Percentiles rank a stretch among this genome's conserved stretches.
Conservation (phyloP, 1,140 invertebrate species). For the Drosophila subobscura region DNA sequence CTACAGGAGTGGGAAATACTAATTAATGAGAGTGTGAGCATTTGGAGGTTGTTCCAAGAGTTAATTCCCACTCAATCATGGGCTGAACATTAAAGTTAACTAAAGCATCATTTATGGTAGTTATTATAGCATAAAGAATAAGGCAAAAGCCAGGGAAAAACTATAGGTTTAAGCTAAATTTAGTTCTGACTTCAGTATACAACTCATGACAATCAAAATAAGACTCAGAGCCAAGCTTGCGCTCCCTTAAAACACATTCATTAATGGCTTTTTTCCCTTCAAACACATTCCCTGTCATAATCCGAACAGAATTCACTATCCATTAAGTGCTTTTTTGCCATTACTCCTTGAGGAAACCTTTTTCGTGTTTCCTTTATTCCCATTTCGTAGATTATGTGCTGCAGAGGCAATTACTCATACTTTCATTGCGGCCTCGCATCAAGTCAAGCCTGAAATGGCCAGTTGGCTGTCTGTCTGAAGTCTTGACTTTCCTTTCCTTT, state of each 20-base stretch:
- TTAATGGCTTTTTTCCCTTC: background rate
- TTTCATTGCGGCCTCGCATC: constrained; percentile 26
- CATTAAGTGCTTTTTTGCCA: too few species aligned
- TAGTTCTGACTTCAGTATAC: too few species aligned
- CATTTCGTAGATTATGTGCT: constrained; percentile 23
- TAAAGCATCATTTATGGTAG: too few species aligned
- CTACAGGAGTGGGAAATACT: background rate
- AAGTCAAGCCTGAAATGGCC: constrained; percentile 48
- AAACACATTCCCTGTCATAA: background rate
- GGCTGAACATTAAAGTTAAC: too few species aligned
- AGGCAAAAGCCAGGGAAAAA: too few species aligned
- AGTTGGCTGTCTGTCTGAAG: constrained; percentile 22
- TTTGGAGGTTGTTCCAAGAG: background rate
- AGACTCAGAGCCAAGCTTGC: background rate
- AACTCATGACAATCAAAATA: too few species aligned
- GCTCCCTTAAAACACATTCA: background rate
- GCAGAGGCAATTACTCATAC: constrained; percentile 44
- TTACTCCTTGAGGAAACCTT: background rate
- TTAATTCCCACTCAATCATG: constrained; percentile 1
- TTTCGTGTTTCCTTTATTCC: background rate
- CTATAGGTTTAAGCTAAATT: too few species aligned
- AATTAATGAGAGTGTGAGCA: constrained; percentile 13
- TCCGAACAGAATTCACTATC: too few species aligned
- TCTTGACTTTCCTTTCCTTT: constrained; percentile 11
- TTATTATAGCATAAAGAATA: too few species aligned